Percentiles rank a stretch among this genome's conserved stretches.
Evolutionary conservation across 2,113 vertebrate genomes (phyloP).

Genomic region (Silurus glanis): DNA sequence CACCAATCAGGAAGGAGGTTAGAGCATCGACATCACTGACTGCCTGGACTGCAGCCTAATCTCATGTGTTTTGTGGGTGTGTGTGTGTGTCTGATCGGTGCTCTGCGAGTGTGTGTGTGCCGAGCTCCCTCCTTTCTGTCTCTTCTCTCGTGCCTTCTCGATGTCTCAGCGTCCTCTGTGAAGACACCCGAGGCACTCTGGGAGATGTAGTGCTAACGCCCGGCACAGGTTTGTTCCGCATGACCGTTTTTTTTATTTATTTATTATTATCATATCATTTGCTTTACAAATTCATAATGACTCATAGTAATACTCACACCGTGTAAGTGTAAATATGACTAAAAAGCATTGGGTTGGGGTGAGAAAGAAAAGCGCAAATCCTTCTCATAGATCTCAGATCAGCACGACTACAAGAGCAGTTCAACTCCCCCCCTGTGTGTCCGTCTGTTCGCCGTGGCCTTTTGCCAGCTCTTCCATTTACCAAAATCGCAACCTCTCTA

Average conservation of each 20-base stretch:
- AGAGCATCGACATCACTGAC: slow-evolving; percentile 39
- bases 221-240: neutral
- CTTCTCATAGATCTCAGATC: slow-evolving; percentile 38
- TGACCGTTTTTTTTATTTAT: neutral
- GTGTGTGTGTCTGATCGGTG: slow-evolving; percentile 22
- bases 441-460: slow-evolving; percentile 50
- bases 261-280: no score
- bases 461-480: slow-evolving; percentile 41
- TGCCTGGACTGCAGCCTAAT: slow-evolving; percentile 35
- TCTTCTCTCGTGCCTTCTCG: slow-evolving; percentile 21
- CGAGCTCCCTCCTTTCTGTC: slow-evolving; percentile 41
- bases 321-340: neutral
- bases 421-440: slow-evolving; percentile 22
- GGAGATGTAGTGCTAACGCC: slow-evolving; percentile 44
- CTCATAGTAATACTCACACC: neutral
- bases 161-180: slow-evolving; percentile 42
- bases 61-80: slow-evolving; percentile 18
- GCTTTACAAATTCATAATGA: neutral
- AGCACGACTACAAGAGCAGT: slow-evolving; percentile 30
- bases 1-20: slow-evolving; percentile 46
- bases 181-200: slow-evolving; percentile 35
- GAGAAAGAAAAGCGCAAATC: slow-evolving; percentile 28
- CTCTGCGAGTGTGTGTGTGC: slow-evolving; percentile 27
- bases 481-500: slow-evolving; percentile 35
- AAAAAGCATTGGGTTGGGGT: neutral